Percentiles rank a stretch among this genome's conserved stretches.
phyloP scores from a whole-genome alignment of 1,140 invertebrate species.

The Mercenaria mercenaria region DNA sequence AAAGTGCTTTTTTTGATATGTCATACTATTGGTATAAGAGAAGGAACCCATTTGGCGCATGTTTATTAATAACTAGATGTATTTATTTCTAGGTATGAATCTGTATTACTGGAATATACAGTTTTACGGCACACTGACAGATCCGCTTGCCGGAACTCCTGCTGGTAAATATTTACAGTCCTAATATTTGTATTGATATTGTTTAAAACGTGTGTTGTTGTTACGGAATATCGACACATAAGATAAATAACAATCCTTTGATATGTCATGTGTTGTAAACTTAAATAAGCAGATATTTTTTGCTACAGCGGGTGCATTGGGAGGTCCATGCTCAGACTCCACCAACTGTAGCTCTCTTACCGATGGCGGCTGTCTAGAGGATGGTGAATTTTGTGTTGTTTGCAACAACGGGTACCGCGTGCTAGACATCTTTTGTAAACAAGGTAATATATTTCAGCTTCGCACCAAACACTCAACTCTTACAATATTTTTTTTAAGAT shows the following conservation, averaged over 20 bases:
- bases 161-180: background rate
- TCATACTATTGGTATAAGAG: too few relatives aligned
- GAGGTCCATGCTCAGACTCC: background rate
- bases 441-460: too few relatives aligned
- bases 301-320: background rate
- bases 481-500: too few relatives aligned
- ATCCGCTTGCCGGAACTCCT: background rate
- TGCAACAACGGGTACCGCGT: background rate
- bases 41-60: too few relatives aligned
- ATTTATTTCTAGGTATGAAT: background rate
- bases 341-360: background rate
- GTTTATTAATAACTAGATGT: too few relatives aligned
- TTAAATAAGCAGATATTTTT: background rate
- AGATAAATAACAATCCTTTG: background rate
- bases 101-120: conserved; percentile 14
- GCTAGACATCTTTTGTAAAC: background rate
- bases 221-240: background rate
- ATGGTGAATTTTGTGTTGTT: background rate
- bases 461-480: too few relatives aligned
- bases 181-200: background rate
- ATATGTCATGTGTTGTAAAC: background rate
- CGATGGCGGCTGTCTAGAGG: background rate
- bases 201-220: background rate
- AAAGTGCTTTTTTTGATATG: too few relatives aligned
- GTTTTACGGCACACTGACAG: background rate